Conservation (phyloP, 2,113 vertebrate species). For the Sapayoa aenigma region DNA sequence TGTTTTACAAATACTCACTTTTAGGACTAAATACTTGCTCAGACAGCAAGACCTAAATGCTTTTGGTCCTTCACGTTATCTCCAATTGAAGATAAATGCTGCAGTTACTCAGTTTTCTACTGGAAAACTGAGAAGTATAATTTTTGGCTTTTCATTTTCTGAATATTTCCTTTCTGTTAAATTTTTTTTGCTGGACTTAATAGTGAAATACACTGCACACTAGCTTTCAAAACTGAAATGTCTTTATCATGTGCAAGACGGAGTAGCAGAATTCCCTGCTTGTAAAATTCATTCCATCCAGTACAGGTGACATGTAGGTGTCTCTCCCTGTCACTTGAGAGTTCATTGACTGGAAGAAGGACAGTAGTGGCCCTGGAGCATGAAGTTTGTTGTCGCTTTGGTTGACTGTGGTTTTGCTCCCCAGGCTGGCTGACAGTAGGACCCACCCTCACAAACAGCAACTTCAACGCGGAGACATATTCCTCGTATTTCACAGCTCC, state of each 20-base stretch:
- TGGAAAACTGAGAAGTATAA: neutral
- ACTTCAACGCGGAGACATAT: conserved; percentile 92
- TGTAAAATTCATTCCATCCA: neutral
- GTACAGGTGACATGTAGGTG: accelerated
- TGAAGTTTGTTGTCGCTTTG: neutral
- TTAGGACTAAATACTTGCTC: neutral
- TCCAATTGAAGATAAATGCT: neutral
- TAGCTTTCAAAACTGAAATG: neutral
- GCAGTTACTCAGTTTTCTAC: neutral
- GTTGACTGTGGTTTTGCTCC: neutral
- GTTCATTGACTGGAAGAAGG: neutral
- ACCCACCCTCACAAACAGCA: conserved; percentile 96
- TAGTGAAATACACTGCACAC: neutral
- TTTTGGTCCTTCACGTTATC: neutral
- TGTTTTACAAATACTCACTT: neutral
- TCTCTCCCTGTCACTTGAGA: neutral
- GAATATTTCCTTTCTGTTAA: neutral
- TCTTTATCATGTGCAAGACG: neutral
- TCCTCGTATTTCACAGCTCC: conserved; percentile 84
- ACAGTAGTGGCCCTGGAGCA: accelerated
- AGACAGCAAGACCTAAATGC: neutral
- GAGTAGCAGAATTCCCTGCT: neutral
- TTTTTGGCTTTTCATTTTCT: neutral
- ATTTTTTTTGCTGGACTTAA: neutral
- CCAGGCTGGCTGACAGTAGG: conserved; percentile 96